These are phyloP conservation scores for Smithornis capensis DNA, from an alignment of 2,113 vertebrate genomes.

Conservation along the genomic window DNA sequence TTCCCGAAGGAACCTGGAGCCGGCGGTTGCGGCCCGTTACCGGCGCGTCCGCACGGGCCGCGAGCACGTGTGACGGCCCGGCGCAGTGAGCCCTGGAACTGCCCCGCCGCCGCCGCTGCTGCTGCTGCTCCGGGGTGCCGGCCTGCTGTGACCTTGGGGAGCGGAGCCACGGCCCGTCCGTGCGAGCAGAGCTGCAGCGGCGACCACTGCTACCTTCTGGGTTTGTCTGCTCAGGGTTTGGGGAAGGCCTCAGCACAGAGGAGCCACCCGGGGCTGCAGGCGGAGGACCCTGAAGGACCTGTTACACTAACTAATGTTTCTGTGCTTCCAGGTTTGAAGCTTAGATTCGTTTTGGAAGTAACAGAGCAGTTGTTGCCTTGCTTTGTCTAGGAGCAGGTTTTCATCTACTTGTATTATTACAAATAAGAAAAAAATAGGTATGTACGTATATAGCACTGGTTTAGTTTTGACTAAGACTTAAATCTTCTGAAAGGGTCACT, in stretches of 20 bases:
- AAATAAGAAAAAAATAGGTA: background rate
- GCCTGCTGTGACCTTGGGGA: background rate
- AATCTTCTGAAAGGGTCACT: background rate
- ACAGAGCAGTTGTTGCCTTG: background rate
- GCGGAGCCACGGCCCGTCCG: background rate
- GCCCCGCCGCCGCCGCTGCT: background rate
- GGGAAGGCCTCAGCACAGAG: background rate
- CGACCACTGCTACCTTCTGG: background rate
- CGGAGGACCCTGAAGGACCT: background rate
- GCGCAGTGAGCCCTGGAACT: background rate
- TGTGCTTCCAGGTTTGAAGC: background rate
- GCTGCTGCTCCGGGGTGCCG: background rate
- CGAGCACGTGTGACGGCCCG: background rate
- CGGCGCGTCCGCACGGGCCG: fast-evolving
- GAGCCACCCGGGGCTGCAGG: background rate
- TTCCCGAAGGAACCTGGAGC: background rate
- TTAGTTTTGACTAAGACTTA: background rate
- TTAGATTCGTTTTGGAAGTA: background rate
- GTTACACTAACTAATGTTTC: fast-evolving
- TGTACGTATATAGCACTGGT: background rate
- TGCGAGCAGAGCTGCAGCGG: fast-evolving
- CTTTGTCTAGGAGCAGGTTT: background rate
- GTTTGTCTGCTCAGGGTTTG: fast-evolving
- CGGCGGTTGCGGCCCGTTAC: fast-evolving
- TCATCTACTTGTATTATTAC: background rate